Evolutionary conservation across 2,113 vertebrate species (phyloP).

Genomic region (Phrynocephalus versicolor): DNA sequence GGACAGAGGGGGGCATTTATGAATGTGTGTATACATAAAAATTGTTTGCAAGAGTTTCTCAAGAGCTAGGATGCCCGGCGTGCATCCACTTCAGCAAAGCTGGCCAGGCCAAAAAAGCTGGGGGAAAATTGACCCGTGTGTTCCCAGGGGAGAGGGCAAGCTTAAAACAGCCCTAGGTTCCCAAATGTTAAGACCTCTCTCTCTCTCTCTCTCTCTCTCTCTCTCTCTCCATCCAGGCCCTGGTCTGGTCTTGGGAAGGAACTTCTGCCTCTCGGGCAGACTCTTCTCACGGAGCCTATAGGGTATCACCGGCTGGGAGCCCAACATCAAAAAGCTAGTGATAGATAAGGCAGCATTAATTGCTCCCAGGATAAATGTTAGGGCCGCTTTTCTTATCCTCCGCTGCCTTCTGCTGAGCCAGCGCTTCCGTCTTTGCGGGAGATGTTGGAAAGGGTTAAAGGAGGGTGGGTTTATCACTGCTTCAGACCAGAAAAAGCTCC

Average conservation of each 20-base stretch:
- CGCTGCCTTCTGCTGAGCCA: accelerated
- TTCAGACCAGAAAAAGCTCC: slow-evolving; percentile 4
- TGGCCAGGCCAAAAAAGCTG: slow-evolving; percentile 19
- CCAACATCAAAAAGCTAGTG: accelerated
- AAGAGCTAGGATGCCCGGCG: slow-evolving; percentile 23
- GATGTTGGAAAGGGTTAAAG: slow-evolving; percentile 42
- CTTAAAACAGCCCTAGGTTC: slow-evolving; percentile 19
- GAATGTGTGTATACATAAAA: not conserved
- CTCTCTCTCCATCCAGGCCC: not conserved
- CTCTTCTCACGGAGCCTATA: not conserved
- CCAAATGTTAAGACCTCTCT: slow-evolving; percentile 16
- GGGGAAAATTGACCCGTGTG: slow-evolving; percentile 16
- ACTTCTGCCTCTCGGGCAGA: not conserved
- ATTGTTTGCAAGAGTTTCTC: slow-evolving; percentile 46
- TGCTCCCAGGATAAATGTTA: not conserved
- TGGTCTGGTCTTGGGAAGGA: slow-evolving; percentile 1
- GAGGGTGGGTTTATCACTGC: not conserved
- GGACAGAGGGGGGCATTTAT: slow-evolving; percentile 49
- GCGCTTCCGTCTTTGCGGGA: not conserved
- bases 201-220: not conserved
- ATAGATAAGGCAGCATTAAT: not conserved
- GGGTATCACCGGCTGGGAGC: not conserved
- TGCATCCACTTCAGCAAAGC: not conserved
- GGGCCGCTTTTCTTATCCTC: accelerated
- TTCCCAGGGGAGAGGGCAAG: not conserved